Evolutionary conservation across 2,888 invertebrate species (phyloP), one percentile per base, ranked within the genome.

Genomic region (Aquatica leii): DNA sequence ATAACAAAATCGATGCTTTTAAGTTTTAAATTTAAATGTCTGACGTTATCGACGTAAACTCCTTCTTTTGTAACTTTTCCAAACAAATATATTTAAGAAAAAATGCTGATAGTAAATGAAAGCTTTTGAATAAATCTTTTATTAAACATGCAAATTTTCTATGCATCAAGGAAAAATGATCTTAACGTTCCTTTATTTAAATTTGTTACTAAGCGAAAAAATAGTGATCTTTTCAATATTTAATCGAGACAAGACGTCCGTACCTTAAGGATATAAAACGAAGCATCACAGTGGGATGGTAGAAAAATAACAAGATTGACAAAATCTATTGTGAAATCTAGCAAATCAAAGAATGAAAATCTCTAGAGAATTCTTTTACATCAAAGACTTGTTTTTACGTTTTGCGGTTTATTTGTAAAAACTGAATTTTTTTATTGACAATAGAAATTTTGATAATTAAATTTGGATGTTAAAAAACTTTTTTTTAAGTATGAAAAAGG

Each of bases 231-330:
- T n/a, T n/a, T n/a, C n/a, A n/a, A n/a, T n/a, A n/a, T n/a, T n/a
- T n/a, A n/a, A n/a, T n/a, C n/a, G n/a, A n/a, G n/a, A n/a, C 12
- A 43, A 43, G 8, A 43, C 15, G 9, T 4, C 14, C 3, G 8
- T 12, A n/a, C 40, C 40, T 40, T 40, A 40, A 4, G 20, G 18
- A 20, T 8, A 18, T 46, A 46, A 46, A 46, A 20, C 46, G 46
- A 46, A 20, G 18, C 11, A 18, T 46, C 9, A 20, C 8, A 14
- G 11, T 21, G 50, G 50, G 49, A 50, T 17, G 40, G 49, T 58
- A 17, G 21, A 40, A 41, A 58, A 51, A 59, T 59, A 52, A 59
- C 59, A 59, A 43, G 59, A 52, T 59, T 59, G 59, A 59, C 59
- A 59, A 59, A 59, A 59, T 52, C 59, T 43, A 59, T 59, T 59